Base-by-base conservation (phyloP, 2,888 invertebrate species). In the Rutpela maculata region DNA sequence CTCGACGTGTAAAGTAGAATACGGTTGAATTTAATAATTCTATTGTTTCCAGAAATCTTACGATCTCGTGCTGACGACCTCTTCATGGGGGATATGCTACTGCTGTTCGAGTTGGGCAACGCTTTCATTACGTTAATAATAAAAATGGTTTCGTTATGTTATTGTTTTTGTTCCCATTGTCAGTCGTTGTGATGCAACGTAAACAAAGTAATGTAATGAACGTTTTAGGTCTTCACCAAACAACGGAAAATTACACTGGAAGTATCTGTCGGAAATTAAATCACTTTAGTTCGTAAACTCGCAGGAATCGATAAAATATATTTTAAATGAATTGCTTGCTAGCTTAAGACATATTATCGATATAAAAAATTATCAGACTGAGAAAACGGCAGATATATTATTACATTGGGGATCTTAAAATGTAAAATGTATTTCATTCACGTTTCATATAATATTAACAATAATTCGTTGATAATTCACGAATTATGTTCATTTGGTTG, bases 31-130 rank as follows among this genome's bases (percentile, higher is more conserved):
- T 63, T 56, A 60, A 56, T 63, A 72, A 43, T 63, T 63, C 62
- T 35, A 72, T 63, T 62, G 72, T 72, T 60, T 63, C 55, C 67
- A 67, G 67, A 67, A 67, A 66, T 59, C 50, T 50, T 50, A 22
- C 60, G 15, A 60, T 60, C 38, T 60, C 35, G 70, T 70, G 70
- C 43, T 50, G 60, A 70, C 57, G 59, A 60, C 60, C 70, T 70
- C 70, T 60, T 59, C 38, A 26, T 18, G 7, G 35, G 38, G 67
- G 67, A 67, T 67, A 67, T 55, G 67, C 67, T 56, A 43, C 65
- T 63, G 62, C 65, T 6, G 65, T 38, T 67, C 38, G 67, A 22
- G 50, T 67, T 67, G 55, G 67, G 55, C 55, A 67, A 67, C 67
- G 26, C 22, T 67, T 55, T 55, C 55, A 19, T 67, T 56, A 26